Evolutionary conservation across 2,797 vertebrate genomes (phyloP), one percentile per base, ranked within the genome.

Genomic region (Lagodon rhomboides): DNA sequence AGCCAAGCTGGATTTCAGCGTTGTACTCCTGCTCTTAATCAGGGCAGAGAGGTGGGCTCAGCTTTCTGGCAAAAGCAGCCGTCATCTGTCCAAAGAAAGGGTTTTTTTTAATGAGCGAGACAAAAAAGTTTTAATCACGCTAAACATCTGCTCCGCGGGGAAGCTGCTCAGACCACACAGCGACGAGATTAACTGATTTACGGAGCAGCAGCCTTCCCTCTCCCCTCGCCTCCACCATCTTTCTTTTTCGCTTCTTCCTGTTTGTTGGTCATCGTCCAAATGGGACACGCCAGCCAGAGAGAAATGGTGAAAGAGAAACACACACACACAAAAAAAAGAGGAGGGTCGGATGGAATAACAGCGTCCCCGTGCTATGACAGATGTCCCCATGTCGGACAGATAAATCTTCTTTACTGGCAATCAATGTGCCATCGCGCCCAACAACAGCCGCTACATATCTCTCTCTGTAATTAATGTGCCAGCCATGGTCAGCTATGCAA

Each of bases 391-490:
- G 85, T 86, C 86, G 84, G 84, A 89, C 81, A 80, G 82, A 95
- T 94, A 91, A 92, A 93, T 92, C 91, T 92, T 92, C 87, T 92
- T 93, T 92, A 93, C 87, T 83, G 87, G 84, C 89, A 92, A 92
- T 93, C 94, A 92, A 93, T 91, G 86, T 89, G 77, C 87, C 87
- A 86, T 88, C 53, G 70, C 64, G 2, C 82, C 78, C 77, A 88
- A 89, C 87, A 87, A 85, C 87, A 88, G 85, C 85, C 54, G 68
- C 84, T 71, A 89, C 88, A 86, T 80, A 85, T 88, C 83, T 87
- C 82, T 82, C 38, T 82, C 73, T 77, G 44, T 86, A 89, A 94
- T 92, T 85, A 94, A 91, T 85, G 87, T 90, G 74, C 89, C 83
- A 78, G 77, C 75, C 68, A 55, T 63, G 69, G 77, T 72, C 80